Base-by-base conservation (phyloP, 2,113 vertebrate genomes). In the Thalassoma bifasciatum region DNA sequence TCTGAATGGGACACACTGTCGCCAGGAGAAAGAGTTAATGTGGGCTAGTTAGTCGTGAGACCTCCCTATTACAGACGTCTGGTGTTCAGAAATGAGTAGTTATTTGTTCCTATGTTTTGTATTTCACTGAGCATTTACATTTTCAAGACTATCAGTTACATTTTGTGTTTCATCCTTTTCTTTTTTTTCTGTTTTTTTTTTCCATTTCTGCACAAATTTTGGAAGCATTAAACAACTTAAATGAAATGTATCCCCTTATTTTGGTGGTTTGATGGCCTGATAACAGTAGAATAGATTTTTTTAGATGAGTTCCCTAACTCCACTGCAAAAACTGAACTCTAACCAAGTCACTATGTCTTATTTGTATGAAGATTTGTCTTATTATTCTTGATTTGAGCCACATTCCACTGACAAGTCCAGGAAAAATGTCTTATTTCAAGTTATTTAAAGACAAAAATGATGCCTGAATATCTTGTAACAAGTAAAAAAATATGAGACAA, bases 1-100 rank as follows among this genome's bases (percentile, higher is more conserved):
- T 83, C 85, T 92, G 87, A 92, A 92, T 91, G 85, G 86, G 79
- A 90, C 83, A 70, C 86, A 88, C 79, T 92, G 90, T 92, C 82
- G 57, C 86, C 64, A 79, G 87, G 67, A 85, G 66, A 89, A 85
- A 87, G 71, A 82, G 86, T 89, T 90, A 85, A 89, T 91, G 84
- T 86, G 75, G 79, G 64, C 76, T 87, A 76, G 83, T 83, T 86
- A 81, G 77, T 78, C 24, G 65, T 68, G 74, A 86, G 81, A 87
- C 77, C 69, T 79, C 86, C 81, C 61, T 58, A 68, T 83, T 84
- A 85, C 12, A 17, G 68, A 80, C 50, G 69, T 65, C 66, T 77
- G 52, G 47, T 75, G 59, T 79, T 86, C 68, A 62, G 53, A 78
- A 75, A 75, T 75, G 30, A 83, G 10, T 44, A 67, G 24, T 69